These are phyloP conservation scores for Pavo muticus DNA, from an alignment of 2,113 vertebrate genomes.

Conservation along the genomic window DNA sequence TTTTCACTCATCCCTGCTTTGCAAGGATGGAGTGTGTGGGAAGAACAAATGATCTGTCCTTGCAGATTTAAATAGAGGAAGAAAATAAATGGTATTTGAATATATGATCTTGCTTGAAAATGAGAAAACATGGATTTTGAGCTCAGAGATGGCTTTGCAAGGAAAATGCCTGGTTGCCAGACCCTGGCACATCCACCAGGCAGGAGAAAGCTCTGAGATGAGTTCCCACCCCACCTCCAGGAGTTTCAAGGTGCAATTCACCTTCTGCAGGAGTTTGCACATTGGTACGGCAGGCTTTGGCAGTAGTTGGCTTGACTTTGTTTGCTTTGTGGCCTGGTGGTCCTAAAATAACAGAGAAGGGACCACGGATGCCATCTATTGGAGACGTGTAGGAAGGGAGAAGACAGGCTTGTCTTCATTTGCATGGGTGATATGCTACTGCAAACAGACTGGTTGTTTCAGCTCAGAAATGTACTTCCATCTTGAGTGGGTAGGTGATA, in stretches of 20 bases:
- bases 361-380: constrained; percentile 7
- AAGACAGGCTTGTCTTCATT: not conserved
- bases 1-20: not conserved
- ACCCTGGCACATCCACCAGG: not conserved
- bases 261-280: not conserved
- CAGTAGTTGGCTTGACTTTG: not conserved
- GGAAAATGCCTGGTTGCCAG: not conserved
- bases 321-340: not conserved
- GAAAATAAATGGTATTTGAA: not conserved
- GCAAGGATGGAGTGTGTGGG: not conserved
- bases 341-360: not conserved
- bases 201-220: not conserved
- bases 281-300: not conserved
- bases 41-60: not conserved
- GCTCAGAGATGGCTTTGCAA: not conserved
- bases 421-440: not conserved
- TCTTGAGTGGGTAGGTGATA: not conserved
- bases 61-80: not conserved
- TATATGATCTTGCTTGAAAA: not conserved
- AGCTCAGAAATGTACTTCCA: not conserved
- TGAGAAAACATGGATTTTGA: not conserved
- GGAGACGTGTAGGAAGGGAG: not conserved
- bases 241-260: not conserved
- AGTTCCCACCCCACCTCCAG: not conserved
- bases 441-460: not conserved